These are phyloP conservation scores for Artemia franciscana DNA, from an alignment of 1,140 invertebrate species.

Conservation along the genomic window DNA sequence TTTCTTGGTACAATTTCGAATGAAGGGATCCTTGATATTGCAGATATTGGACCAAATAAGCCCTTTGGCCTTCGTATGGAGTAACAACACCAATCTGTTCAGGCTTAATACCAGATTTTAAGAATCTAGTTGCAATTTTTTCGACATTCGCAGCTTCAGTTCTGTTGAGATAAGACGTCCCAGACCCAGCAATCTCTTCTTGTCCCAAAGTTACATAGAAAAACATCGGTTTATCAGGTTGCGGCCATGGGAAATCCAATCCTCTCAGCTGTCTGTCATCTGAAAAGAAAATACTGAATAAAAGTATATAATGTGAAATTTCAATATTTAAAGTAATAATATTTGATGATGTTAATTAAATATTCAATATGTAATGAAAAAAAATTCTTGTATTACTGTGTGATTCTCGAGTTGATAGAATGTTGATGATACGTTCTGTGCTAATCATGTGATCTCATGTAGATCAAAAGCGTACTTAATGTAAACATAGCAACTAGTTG, in stretches of 20 bases:
- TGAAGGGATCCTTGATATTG: slow-evolving; percentile 93
- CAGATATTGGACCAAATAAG: slow-evolving; percentile 94
- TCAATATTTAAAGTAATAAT: no score
- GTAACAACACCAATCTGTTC: slow-evolving; percentile 99
- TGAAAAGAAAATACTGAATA: slow-evolving; percentile 18
- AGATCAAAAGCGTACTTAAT: no score
- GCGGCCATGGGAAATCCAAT: slow-evolving; percentile 95
- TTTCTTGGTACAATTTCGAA: slow-evolving; percentile 90
- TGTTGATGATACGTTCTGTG: no score
- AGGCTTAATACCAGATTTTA: slow-evolving; percentile 82
- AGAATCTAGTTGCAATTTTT: slow-evolving; percentile 78
- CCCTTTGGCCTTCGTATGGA: slow-evolving; percentile 95
- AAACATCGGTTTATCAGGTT: slow-evolving; percentile 90
- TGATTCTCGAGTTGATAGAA: no score
- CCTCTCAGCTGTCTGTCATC: slow-evolving; percentile 71
- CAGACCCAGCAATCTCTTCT: slow-evolving; percentile 94
- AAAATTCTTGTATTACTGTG: no score
- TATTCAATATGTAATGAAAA: no score
- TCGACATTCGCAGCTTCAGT: slow-evolving; percentile 97
- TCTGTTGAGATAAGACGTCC: slow-evolving; percentile 92
- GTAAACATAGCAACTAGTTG: no score
- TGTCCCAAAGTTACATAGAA: slow-evolving; percentile 89
- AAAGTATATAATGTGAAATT: not conserved
- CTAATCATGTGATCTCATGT: no score
- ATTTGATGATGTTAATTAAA: no score